These are phyloP conservation scores for Araneus ventricosus DNA, from an alignment of 1,140 invertebrate species.

Conservation along the genomic window DNA sequence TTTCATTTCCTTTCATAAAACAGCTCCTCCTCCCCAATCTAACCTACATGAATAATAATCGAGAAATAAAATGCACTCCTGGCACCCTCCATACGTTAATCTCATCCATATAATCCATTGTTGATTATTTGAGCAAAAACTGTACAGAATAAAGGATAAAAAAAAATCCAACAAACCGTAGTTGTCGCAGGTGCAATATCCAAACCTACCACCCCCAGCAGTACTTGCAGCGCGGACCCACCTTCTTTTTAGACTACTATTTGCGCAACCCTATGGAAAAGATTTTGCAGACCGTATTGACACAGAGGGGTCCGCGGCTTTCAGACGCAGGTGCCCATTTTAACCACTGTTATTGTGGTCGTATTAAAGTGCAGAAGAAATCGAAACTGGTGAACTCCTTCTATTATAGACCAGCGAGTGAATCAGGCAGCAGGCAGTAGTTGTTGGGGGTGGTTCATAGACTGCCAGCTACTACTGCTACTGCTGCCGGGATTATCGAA, in stretches of 20 bases:
- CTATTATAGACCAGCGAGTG: background rate
- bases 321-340: slow-evolving; percentile 68
- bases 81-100: background rate
- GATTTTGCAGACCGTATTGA: slow-evolving; percentile 29
- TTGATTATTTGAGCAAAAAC: background rate
- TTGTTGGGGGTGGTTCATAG: slow-evolving; percentile 31
- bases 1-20: background rate
- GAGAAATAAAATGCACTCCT: background rate
- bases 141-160: background rate
- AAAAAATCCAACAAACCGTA: background rate
- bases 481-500: slow-evolving; percentile 50
- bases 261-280: slow-evolving; percentile 52
- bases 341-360: slow-evolving; percentile 69
- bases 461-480: background rate
- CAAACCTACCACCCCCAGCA: background rate
- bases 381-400: slow-evolving; percentile 68
- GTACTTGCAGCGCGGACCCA: background rate
- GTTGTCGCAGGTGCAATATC: slow-evolving; percentile 54
- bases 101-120: slow-evolving; percentile 29
- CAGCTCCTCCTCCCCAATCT: background rate
- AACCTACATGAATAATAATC: background rate
- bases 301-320: slow-evolving; percentile 1
- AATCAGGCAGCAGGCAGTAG: too few relatives aligned
- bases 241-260: slow-evolving; percentile 5
- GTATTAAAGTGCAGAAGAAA: slow-evolving; percentile 49